Evolutionary conservation across 2,888 invertebrate species (phyloP).

Genomic region (Xestobium rufovillosum): DNA sequence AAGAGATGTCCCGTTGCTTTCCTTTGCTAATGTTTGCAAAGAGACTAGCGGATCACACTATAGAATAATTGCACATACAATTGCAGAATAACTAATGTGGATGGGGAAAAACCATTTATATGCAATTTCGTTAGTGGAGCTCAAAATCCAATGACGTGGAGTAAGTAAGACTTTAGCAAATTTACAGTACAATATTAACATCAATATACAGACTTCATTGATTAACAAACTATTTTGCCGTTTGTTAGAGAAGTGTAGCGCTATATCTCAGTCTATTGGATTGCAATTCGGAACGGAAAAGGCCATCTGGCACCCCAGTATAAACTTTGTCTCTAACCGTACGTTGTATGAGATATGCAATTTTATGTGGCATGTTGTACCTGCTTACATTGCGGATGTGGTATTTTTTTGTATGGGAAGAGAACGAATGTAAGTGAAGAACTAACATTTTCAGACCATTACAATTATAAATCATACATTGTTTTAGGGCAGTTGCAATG

Average conservation of each 20-base stretch:
- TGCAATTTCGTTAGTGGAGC: constrained; percentile 82
- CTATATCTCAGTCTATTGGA: constrained; percentile 47
- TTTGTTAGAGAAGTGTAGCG: constrained; percentile 49
- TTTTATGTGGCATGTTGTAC: constrained; percentile 54
- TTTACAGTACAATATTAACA: too few species aligned
- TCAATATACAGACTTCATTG: too few species aligned
- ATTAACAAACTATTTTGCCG: too few species aligned
- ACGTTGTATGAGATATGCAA: constrained; percentile 50
- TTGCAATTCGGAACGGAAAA: constrained; percentile 48
- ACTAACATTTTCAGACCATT: too few species aligned
- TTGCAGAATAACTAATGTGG: background rate
- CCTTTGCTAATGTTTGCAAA: too few species aligned
- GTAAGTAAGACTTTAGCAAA: too few species aligned
- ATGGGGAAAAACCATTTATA: constrained; percentile 46
- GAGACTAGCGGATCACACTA: too few species aligned
- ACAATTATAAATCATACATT: too few species aligned
- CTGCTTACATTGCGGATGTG: constrained; percentile 57
- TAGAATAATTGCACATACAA: too few species aligned
- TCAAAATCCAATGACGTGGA: constrained; percentile 77
- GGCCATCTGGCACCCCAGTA: constrained; percentile 57
- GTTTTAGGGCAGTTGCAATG: background rate
- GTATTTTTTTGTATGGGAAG: constrained; percentile 51
- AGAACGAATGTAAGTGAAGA: constrained; percentile 51
- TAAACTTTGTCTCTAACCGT: constrained; percentile 53
- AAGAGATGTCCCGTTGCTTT: too few species aligned